Evolutionary conservation across 2,888 invertebrate species (phyloP).

Genomic region (Bruchidius siliquastri): DNA sequence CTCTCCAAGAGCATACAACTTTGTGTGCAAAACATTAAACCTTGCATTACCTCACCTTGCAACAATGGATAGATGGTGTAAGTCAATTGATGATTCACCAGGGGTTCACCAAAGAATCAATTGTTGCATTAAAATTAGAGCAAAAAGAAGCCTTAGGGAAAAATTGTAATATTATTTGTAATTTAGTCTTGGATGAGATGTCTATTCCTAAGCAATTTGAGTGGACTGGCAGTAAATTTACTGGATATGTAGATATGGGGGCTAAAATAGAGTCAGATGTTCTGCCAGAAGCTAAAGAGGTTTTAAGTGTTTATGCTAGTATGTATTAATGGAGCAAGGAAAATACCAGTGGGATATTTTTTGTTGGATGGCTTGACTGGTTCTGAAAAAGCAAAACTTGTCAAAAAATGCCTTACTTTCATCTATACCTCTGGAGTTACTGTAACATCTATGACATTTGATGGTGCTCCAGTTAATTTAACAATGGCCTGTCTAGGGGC

Average conservation of each 20-base stretch:
- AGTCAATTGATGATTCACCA: constrained; percentile 20
- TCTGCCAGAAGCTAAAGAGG: constrained; percentile 24
- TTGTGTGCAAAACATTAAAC: constrained; percentile 14
- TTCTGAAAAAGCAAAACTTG: constrained; percentile 18
- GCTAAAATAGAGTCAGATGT: constrained; percentile 21
- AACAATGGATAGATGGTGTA: constrained; percentile 21
- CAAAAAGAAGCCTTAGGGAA: constrained; percentile 2
- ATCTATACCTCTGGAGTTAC: constrained; percentile 19
- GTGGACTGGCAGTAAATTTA: constrained; percentile 23
- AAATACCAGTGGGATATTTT: constrained; percentile 29
- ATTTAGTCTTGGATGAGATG: constrained; percentile 31
- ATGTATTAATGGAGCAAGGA: constrained; percentile 24
- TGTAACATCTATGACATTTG: constrained; percentile 26
- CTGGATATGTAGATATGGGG: constrained; percentile 30
- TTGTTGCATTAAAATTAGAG: constrained; percentile 17
- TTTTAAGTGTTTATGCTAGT: constrained; percentile 28
- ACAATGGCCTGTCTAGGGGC: constrained; percentile 19
- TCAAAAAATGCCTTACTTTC: constrained; percentile 17
- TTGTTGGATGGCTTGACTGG: constrained; percentile 17
- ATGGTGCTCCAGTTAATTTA: constrained; percentile 26
- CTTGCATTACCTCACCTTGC: constrained; percentile 14
- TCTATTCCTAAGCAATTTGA: constrained; percentile 22
- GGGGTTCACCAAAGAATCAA: constrained; percentile 25
- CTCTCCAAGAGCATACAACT: constrained; percentile 11
- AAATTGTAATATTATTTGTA: constrained; percentile 15